A percentile compares a stretch with the other conserved stretches of the same genome.
Conservation (phyloP, 2,797 vertebrate species). For the Ceryle rudis region DNA sequence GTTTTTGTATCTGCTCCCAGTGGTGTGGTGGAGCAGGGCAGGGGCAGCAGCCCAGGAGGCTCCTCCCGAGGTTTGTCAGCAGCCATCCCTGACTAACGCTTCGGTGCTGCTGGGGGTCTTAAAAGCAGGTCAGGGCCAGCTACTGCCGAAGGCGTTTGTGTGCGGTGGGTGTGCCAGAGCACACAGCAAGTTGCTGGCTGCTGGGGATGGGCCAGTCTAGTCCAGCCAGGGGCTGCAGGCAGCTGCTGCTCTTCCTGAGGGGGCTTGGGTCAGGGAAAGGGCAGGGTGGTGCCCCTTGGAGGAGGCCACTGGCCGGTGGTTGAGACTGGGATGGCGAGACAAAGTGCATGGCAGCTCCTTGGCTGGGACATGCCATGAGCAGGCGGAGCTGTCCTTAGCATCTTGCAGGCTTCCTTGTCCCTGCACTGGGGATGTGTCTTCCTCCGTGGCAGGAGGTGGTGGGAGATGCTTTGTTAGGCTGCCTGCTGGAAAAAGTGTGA, state of each 20-base stretch:
- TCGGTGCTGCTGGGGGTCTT: background rate
- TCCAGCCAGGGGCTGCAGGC: background rate
- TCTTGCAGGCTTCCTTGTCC: background rate
- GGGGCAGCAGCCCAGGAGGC: background rate
- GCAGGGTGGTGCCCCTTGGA: background rate
- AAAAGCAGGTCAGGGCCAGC: background rate
- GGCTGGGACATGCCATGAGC: background rate
- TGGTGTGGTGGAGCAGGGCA: accelerated
- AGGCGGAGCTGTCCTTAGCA: background rate
- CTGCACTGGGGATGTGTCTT: accelerated
- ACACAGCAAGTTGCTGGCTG: background rate
- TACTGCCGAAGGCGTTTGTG: accelerated
- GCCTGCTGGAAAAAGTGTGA: background rate
- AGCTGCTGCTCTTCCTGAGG: background rate
- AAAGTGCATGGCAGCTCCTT: background rate
- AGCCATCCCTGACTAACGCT: accelerated
- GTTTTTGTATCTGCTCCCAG: background rate
- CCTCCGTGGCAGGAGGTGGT: background rate
- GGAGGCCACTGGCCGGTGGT: background rate
- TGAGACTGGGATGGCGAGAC: background rate
- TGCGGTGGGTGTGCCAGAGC: background rate
- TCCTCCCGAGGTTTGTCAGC: background rate
- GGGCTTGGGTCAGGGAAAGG: background rate
- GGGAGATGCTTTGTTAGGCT: background rate
- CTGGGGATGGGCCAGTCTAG: accelerated